Percentiles rank a stretch among this genome's conserved stretches.
phyloP scores from a whole-genome alignment of 2,797 vertebrate genomes.

The Phoeniculus purpureus region DNA sequence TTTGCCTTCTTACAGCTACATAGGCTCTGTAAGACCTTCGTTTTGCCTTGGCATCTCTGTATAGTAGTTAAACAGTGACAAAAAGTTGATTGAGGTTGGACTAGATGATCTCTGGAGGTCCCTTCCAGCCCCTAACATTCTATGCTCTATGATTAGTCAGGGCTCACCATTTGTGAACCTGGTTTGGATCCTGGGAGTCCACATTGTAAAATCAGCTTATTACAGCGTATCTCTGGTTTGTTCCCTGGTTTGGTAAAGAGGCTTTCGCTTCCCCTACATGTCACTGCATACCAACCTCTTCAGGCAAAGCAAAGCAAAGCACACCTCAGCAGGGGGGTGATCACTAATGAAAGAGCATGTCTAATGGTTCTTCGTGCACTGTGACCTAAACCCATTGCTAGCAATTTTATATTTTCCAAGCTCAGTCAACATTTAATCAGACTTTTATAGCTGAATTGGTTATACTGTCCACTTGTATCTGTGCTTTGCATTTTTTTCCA shows the following conservation, averaged over 20 bases:
- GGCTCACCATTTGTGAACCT: not conserved
- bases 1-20: slow-evolving; percentile 38
- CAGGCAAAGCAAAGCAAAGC: not conserved
- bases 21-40: slow-evolving; percentile 6
- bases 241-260: not conserved
- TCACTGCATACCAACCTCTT: not conserved
- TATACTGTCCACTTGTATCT: not conserved
- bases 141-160: not conserved
- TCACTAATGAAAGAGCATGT: not conserved
- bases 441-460: not conserved
- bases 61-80: slow-evolving; percentile 51
- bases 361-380: not conserved
- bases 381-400: not conserved
- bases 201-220: not conserved
- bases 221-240: not conserved
- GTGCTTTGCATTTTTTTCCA: not conserved
- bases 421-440: not conserved
- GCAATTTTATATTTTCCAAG: not conserved
- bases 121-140: no score
- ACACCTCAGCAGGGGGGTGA: not conserved
- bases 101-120: no score
- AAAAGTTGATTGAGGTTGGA: not conserved
- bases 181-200: not conserved
- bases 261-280: not conserved
- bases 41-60: slow-evolving; percentile 40